Conservation (phyloP, 2,888 invertebrate genomes). For the Pyrocoelia pectoralis region DNA sequence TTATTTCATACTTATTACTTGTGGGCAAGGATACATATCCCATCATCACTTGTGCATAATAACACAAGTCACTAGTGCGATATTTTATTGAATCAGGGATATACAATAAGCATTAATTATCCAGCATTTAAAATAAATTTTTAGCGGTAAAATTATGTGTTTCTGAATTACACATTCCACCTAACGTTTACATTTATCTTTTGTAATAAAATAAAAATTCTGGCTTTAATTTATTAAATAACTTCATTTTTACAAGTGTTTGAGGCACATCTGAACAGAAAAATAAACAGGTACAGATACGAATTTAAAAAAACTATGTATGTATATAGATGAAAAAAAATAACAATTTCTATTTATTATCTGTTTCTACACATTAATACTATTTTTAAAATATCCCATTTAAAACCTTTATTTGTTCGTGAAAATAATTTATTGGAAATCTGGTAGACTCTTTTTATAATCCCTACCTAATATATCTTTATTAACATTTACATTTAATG, state of each 20-base stretch:
- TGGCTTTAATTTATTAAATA: slow-evolving; percentile 44
- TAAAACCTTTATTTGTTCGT: slow-evolving; percentile 22
- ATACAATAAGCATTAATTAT: too few species aligned
- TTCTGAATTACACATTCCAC: too few species aligned
- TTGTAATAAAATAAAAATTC: background rate
- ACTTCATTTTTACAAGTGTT: slow-evolving; percentile 45
- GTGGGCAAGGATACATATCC: too few species aligned
- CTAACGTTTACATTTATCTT: too few species aligned
- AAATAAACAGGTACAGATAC: slow-evolving; percentile 42
- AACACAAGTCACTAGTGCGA: too few species aligned
- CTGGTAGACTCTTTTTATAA: slow-evolving; percentile 13
- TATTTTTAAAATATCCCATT: slow-evolving; percentile 28
- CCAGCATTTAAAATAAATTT: too few species aligned
- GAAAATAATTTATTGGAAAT: slow-evolving; percentile 31
- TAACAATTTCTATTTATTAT: slow-evolving; percentile 29
- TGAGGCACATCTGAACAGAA: slow-evolving; percentile 48
- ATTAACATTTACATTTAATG: slow-evolving; percentile 15
- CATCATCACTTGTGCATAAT: too few species aligned
- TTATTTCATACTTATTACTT: too few species aligned
- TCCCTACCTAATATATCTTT: slow-evolving; percentile 11
- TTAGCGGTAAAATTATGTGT: too few species aligned
- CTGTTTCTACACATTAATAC: slow-evolving; percentile 31
- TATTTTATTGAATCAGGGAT: too few species aligned
- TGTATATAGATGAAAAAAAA: slow-evolving; percentile 20
- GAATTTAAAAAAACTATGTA: slow-evolving; percentile 35